phyloP scores from a whole-genome alignment of 2,888 invertebrate genomes.

The Tachystola acroxantha region DNA sequence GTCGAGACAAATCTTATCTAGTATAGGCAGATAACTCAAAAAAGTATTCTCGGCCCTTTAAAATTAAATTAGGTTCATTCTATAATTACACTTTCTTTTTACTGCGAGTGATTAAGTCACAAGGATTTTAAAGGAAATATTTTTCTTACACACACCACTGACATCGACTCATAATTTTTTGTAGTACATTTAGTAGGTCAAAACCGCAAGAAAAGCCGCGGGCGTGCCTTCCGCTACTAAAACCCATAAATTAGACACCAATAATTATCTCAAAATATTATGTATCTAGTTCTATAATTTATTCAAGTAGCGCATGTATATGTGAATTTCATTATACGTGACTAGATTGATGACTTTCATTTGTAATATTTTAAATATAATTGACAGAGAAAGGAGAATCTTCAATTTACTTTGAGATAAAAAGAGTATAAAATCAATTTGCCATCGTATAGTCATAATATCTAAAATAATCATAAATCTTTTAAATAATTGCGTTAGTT shows the following conservation, averaged over 20 bases:
- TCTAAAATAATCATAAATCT: not conserved
- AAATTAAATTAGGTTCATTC: too few species aligned
- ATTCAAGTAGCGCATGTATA: slow-evolving; percentile 10
- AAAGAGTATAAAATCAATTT: not conserved
- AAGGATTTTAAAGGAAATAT: too few species aligned
- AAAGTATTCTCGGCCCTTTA: too few species aligned
- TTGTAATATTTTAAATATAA: slow-evolving; percentile 14
- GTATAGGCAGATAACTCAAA: too few species aligned
- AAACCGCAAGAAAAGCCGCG: slow-evolving; percentile 1
- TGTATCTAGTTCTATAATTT: slow-evolving; percentile 14
- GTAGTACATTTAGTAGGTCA: not conserved
- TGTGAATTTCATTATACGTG: slow-evolving; percentile 8
- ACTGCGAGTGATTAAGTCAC: too few species aligned
- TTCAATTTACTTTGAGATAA: slow-evolving; percentile 3
- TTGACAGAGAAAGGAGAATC: slow-evolving; percentile 13
- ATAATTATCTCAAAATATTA: slow-evolving; percentile 12
- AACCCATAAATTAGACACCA: slow-evolving; percentile 9
- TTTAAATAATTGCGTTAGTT: not conserved
- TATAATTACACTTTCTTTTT: too few species aligned
- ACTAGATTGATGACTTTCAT: slow-evolving; percentile 11
- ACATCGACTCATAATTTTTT: too few species aligned
- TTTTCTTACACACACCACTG: too few species aligned
- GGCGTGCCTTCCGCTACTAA: slow-evolving; percentile 7
- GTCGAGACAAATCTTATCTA: too few species aligned
- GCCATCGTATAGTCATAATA: slow-evolving; percentile 1